Evolutionary conservation across 2,113 vertebrate species (phyloP).

Genomic region (Sylvilagus bachmani): DNA sequence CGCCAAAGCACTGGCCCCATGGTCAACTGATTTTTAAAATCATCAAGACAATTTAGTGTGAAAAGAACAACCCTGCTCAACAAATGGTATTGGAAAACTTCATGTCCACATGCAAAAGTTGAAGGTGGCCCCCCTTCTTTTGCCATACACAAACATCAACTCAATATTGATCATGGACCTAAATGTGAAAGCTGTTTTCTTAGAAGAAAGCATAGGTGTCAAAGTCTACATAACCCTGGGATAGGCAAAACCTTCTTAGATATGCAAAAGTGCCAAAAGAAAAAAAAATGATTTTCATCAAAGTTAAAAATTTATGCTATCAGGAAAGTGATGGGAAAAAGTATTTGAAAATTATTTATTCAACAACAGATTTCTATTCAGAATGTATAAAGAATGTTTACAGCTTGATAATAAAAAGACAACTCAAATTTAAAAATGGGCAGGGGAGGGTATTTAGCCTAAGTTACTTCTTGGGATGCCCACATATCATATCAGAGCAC

Average conservation of each 20-base stretch:
- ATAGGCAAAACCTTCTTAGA: background rate
- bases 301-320: conserved; percentile 12
- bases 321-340: conserved; percentile 4
- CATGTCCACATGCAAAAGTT: background rate
- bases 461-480: no score
- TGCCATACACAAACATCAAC: background rate
- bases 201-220: background rate
- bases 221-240: background rate
- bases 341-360: background rate
- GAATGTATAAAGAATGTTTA: conserved; percentile 6
- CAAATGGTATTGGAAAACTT: background rate
- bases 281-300: background rate
- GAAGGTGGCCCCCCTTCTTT: background rate
- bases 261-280: background rate
- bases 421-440: background rate
- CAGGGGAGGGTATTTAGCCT: no score
- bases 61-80: background rate
- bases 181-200: background rate
- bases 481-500: no score
- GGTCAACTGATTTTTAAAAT: no score
- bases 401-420: background rate
- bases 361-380: background rate
- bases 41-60: background rate
- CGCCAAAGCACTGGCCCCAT: no score
- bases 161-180: conserved; percentile 11